Conservation (phyloP, 1,140 invertebrate species). For the Carposina sasakii region DNA sequence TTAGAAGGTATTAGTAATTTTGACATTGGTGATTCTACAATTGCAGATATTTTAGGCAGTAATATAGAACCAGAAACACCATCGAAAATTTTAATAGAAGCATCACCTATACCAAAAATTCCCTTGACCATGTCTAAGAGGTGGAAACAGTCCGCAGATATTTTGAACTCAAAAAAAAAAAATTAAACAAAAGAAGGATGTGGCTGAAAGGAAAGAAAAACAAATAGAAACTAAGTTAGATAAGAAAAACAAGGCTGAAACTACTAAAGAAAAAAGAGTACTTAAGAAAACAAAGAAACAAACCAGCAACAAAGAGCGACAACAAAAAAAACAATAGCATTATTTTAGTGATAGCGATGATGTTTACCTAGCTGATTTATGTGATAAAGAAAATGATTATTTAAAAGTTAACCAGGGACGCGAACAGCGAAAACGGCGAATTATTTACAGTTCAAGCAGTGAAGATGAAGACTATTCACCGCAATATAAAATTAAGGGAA, state of each 20-base stretch:
- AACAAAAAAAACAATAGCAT: too few species aligned
- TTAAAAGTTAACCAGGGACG: too few species aligned
- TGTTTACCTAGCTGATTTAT: slow-evolving; percentile 10
- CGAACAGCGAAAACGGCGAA: too few species aligned
- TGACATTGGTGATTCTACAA: slow-evolving; percentile 18
- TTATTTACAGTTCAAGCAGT: too few species aligned
- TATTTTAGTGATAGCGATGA: slow-evolving; percentile 4
- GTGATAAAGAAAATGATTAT: slow-evolving; percentile 16
- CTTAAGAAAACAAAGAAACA: slow-evolving; percentile 20
- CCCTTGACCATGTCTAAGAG: slow-evolving; percentile 24
- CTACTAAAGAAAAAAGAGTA: slow-evolving; percentile 15
- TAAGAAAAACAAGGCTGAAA: slow-evolving; percentile 19
- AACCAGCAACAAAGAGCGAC: too few species aligned
- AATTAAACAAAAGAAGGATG: slow-evolving; percentile 23
- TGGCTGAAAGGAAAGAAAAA: slow-evolving; percentile 18
- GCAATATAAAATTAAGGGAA: slow-evolving; percentile 5
- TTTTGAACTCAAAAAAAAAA: slow-evolving; percentile 30
- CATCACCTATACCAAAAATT: slow-evolving; percentile 32
- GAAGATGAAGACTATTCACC: too few species aligned
- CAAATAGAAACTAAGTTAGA: slow-evolving; percentile 16
- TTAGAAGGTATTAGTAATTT: slow-evolving; percentile 22
- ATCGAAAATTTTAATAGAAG: slow-evolving; percentile 30
- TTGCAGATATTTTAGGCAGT: slow-evolving; percentile 15
- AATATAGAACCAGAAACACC: slow-evolving; percentile 29
- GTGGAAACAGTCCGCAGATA: slow-evolving; percentile 29